phyloP scores from a whole-genome alignment of 2,113 vertebrate species.

The Octodon degus region DNA sequence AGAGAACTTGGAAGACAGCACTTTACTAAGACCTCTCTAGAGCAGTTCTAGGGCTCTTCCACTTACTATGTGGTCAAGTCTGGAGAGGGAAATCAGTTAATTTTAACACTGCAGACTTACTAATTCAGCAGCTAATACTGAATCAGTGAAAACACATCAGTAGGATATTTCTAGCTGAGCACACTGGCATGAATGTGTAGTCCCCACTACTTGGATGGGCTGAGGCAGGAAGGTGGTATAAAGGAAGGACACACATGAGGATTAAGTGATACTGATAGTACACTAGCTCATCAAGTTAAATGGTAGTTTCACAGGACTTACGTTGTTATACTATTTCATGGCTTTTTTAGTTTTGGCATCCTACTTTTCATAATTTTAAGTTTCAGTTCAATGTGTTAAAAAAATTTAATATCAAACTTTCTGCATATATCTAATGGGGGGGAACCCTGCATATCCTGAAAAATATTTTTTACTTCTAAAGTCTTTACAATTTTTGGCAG shows the following conservation, averaged over 20 bases:
- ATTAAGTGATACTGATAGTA: neutral
- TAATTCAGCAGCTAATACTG: slow-evolving; percentile 35
- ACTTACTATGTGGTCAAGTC: neutral
- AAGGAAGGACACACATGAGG: neutral
- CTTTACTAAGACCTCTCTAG: neutral
- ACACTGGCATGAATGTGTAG: neutral
- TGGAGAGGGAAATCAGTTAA: neutral
- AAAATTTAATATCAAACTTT: slow-evolving; percentile 49
- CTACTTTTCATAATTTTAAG: slow-evolving; percentile 50
- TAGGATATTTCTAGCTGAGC: neutral
- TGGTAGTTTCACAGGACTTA: neutral
- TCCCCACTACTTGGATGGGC: neutral
- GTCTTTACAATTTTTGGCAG: slow-evolving; percentile 31
- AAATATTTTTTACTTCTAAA: slow-evolving; percentile 12
- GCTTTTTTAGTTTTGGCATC: neutral
- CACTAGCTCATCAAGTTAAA: neutral
- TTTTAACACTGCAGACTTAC: slow-evolving; percentile 45
- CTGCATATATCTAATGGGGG: neutral
- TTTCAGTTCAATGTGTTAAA: slow-evolving; percentile 34
- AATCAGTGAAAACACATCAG: neutral
- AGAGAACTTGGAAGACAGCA: slow-evolving; percentile 6
- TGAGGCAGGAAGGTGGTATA: neutral
- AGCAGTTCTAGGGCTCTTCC: neutral
- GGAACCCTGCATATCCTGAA: neutral
- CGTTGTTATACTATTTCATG: neutral